Base-by-base conservation (phyloP, 2,797 vertebrate species). In the Pygocentrus nattereri region DNA sequence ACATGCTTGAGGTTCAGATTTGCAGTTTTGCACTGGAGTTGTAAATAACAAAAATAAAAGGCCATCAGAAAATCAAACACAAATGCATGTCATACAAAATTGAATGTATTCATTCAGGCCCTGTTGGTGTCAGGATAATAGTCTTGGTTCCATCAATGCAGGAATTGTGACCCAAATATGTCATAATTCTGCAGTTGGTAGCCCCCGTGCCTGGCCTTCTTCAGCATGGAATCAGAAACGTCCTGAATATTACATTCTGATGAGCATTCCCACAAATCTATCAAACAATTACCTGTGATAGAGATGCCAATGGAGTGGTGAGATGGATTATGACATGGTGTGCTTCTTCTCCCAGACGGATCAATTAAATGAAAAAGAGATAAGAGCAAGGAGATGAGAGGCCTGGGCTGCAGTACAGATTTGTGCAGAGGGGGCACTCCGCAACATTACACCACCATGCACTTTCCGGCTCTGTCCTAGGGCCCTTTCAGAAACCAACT, bases 331-430 rank as follows among this genome's bases (percentile, higher is more conserved):
- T 44, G 72, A 73, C 30, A 18, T 80, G 70, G 56, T 54, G 41
- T 67, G 62, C 47, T 70, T 50, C 68, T 84, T 31, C 49, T 59
- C 41, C 67, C 47, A 49, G 73, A 50, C 71, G 38, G 75, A 83
- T 87, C 83, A 83, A 81, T 85, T 77, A 83, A 78, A 7, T 38
- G 52, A 78, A 80, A 72, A 80, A 59, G 82, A 59, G 78, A 81
- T 83, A 81, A 64, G 82, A 72, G 76, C 54, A 77, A 49, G 61
- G 31, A 68, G 68, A 72, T 76, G 67, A 79, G 76, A 50, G 19
- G 44, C 16, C 41, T 30, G 38, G 75, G 27, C 56, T 64, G 56
- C 21, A 16, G 59, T 13, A 65, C n/a, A 49, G 70, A 64, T 70
- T 31, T 73, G 44, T 44, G 27, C 27, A 34, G 68, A 65, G 49